Evolutionary conservation across 2,113 vertebrate species (phyloP), one percentile per base, ranked within the genome.

Genomic region (Gallinago media): DNA sequence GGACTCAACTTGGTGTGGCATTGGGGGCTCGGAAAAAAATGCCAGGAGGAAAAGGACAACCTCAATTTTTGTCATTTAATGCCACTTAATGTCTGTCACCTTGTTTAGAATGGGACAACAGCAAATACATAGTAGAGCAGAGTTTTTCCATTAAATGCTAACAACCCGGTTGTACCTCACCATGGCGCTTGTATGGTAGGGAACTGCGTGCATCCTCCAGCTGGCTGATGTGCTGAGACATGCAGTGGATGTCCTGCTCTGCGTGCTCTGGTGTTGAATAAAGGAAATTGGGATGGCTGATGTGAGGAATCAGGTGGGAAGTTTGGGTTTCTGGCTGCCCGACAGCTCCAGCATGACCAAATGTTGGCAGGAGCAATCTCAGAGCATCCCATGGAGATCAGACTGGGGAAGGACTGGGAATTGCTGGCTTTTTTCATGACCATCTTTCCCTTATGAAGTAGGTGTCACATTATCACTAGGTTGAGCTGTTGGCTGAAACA

Each of bases 161-260:
- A 26, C 4, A 7, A 13, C 17, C 6, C 2, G 2, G 17, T 47
- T 86, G 65, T 52, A 9, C 32, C 58, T 63, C 8, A 1, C 21
- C 0, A 0, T 13, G 40, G 36, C 40, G 46, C 18, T 55, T 5
- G 1, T 40, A 13, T 14, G n/a, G 6, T 12, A 70, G 65, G 76
- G 71, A 38, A 18, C 0, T 25, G 25, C 6, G 0, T 11, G 73
- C 32, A 7, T 59, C 36, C 68, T 78, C 67, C 73, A 71, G 76
- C 44, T 49, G 67, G 4, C 54, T 61, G 22, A 1, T 21, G 52
- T 6, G 13, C 50, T 17, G 21, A 46, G 50, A 3, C 1, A 4
- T 15, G 5, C 50, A 11, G 42, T 3, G 46, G 36, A 40, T 7
- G 2, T 63, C 88, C 86, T 65, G 32, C 59, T 77, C 36, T 8